phyloP scores from a whole-genome alignment of 2,797 vertebrate species.

The Linurgus olivaceus region DNA sequence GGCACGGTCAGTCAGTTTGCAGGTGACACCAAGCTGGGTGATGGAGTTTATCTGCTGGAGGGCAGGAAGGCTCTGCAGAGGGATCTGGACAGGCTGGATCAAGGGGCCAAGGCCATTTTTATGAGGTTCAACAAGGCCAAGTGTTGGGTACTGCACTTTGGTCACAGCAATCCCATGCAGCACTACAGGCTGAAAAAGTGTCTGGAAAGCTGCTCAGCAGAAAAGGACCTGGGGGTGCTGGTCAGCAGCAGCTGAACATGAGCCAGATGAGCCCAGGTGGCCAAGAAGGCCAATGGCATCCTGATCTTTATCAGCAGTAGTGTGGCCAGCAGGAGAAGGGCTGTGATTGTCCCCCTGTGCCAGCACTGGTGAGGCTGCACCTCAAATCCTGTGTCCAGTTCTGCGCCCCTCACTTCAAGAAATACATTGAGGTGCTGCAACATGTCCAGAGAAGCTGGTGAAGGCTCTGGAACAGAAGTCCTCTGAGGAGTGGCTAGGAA shows the following conservation, averaged over 20 bases:
- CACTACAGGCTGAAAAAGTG: rapidly evolving
- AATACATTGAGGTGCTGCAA: background rate
- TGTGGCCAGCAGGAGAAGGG: background rate
- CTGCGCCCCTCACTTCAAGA: background rate
- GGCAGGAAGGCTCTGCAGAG: background rate
- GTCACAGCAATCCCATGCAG: rapidly evolving
- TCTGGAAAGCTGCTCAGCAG: rapidly evolving
- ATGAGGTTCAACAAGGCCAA: background rate
- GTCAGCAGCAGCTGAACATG: rapidly evolving
- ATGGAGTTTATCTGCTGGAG: background rate
- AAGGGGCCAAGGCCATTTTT: rapidly evolving
- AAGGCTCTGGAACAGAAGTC: background rate
- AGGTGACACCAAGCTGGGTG: background rate
- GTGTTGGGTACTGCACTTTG: rapidly evolving
- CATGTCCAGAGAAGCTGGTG: background rate
- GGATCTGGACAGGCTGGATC: background rate
- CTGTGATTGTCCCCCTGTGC: background rate
- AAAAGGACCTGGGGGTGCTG: background rate
- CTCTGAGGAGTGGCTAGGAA: background rate
- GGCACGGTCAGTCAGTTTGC: rapidly evolving
- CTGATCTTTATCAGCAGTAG: rapidly evolving
- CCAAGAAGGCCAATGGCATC: background rate
- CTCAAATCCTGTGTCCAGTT: background rate
- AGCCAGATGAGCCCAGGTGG: background rate
- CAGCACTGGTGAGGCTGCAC: rapidly evolving